Evolutionary conservation across 30 jellyfish, hydroid and myxozoan genomes (phyloP).

Genomic region (Cassiopea xamachana): DNA sequence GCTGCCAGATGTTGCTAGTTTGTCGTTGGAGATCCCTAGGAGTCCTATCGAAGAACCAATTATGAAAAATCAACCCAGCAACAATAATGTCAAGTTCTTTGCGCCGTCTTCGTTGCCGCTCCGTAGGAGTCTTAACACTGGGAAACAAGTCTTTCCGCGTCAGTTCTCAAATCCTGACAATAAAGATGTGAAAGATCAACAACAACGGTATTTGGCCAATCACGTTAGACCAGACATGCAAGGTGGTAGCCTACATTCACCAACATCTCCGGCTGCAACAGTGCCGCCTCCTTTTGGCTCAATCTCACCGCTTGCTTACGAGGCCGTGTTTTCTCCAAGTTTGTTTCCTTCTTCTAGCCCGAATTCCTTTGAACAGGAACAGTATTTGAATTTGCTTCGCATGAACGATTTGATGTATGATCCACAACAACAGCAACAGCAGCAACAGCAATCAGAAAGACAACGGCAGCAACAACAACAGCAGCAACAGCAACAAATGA

Average conservation of each 20-base stretch:
- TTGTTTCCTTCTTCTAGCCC: constrained; percentile 18
- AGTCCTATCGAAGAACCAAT: constrained; percentile 66
- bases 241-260: constrained; percentile 57
- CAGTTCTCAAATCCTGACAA: constrained; percentile 89
- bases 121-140: constrained; percentile 68
- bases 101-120: constrained; percentile 73
- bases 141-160: constrained; percentile 93
- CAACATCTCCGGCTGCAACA: constrained; percentile 64
- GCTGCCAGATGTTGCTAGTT: constrained; percentile 89
- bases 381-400: constrained; percentile 54
- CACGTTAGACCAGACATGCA: constrained; percentile 68
- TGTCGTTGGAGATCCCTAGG: constrained; percentile 83
- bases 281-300: constrained; percentile 83
- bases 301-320: constrained; percentile 93
- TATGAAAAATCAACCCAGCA: constrained; percentile 41
- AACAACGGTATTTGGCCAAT: constrained; percentile 57
- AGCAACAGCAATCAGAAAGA: constrained; percentile 28
- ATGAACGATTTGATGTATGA: constrained; percentile 71
- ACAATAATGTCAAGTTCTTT: constrained; percentile 57
- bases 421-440: constrained; percentile 55
- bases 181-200: constrained; percentile 55
- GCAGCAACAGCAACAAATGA: constrained; percentile 49
- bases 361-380: constrained; percentile 45
- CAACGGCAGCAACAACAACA: constrained; percentile 49
- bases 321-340: constrained; percentile 72